Base-by-base conservation (phyloP, 2,888 invertebrate genomes). In the Lysandra coridon region DNA sequence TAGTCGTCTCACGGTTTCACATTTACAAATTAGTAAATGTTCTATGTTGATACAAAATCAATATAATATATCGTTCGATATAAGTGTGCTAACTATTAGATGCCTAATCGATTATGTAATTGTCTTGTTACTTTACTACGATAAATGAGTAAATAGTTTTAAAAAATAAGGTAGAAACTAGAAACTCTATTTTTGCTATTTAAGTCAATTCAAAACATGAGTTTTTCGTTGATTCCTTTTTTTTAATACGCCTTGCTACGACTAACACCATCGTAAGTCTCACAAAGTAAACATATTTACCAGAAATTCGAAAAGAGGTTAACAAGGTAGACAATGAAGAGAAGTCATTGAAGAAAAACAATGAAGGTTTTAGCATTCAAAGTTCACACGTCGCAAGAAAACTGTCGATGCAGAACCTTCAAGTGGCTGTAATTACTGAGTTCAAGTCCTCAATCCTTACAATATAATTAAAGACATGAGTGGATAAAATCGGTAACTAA, bases 331-430 rank as follows among this genome's bases (percentile, higher is more conserved):
- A 57, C 53, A 57, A 57, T 76, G 53, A 44, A n/a, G 73, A 7
- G 76, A 76, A 76, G 57, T 10, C 76, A 57, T 76, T 76, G 53
- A 76, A 76, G 53, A 76, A 49, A 53, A 76, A 76, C 76, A 76
- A 76, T 76, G 33, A 57, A 53, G 3, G 30, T 76, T 76, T 57
- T 76, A 57, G 53, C 57, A 57, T 57, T 53, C 76, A 76, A 76
- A 76, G 57, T 76, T 76, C 76, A 76, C 76, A 76, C 76, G 76
- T 75, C 23, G 12, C 30, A 57, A 57, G 49, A 76, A 57, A 76
- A 76, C 57, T 76, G 76, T 57, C 17, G 33, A 57, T 57, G 76
- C 33, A 30, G 17, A 17, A 14, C n/a, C 75, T 44, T 49, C 76
- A 57, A 76, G 17, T 33, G 53, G 17, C 30, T 76, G 76, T 76